Conservation (phyloP, 2,113 vertebrate genomes). For the Amblyornis subalaris region DNA sequence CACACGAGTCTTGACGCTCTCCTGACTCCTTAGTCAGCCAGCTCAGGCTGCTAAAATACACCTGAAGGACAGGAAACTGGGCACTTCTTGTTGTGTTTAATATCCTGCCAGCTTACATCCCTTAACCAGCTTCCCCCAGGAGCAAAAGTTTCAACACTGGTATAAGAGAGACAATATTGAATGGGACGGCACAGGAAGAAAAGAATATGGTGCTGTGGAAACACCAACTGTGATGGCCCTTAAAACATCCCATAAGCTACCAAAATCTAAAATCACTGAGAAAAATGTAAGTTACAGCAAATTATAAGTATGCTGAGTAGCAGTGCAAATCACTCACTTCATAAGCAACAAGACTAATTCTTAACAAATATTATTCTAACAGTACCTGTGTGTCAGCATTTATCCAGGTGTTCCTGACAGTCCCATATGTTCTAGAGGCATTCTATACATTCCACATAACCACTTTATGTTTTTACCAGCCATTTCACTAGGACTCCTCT, state of each 20-base stretch:
- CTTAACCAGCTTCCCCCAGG: not conserved
- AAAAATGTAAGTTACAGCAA: not conserved
- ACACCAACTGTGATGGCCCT: not conserved
- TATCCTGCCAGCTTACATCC: not conserved
- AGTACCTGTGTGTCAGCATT: not conserved
- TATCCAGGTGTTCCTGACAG: not conserved
- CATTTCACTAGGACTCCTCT: not conserved
- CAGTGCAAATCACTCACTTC: not conserved
- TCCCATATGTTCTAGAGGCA: accelerated
- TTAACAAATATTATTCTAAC: not conserved
- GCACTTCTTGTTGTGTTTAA: not conserved
- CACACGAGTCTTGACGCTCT: not conserved
- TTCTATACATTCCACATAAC: not conserved
- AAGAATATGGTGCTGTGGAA: not conserved
- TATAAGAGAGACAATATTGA: not conserved
- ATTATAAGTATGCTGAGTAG: not conserved
- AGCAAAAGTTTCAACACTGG: not conserved
- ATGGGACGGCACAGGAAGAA: not conserved
- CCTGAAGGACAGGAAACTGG: not conserved
- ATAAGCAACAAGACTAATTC: not conserved
- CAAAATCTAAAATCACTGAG: not conserved
- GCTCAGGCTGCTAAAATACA: not conserved
- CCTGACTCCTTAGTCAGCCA: not conserved
- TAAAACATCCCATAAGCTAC: not conserved
- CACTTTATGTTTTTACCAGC: not conserved